phyloP scores from a whole-genome alignment of 2,797 vertebrate species.

The Triplophysa yarkandensis region DNA sequence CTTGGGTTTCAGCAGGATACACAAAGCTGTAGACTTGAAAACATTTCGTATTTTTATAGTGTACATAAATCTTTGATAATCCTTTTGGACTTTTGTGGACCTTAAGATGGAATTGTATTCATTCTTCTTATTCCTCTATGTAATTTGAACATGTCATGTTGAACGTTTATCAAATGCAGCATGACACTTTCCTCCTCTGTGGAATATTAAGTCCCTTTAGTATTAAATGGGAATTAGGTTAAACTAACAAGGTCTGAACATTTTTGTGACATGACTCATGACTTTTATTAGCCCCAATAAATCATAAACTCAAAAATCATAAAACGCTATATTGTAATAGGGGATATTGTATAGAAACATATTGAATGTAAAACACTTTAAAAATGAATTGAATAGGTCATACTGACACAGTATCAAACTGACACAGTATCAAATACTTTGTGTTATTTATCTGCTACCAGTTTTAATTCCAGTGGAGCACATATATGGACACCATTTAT shows the following conservation, averaged over 20 bases:
- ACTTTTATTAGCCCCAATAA: background rate
- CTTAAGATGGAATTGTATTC: background rate
- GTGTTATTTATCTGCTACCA: no score
- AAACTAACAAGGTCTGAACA: conserved; percentile 4
- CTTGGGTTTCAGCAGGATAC: no score
- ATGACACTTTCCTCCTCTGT: background rate
- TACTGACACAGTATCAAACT: no score
- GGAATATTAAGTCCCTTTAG: conserved; percentile 10
- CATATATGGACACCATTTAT: no score
- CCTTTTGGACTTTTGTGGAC: background rate
- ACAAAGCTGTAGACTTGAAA: background rate
- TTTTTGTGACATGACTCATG: background rate
- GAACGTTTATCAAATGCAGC: background rate
- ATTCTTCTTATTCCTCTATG: background rate
- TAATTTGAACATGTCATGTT: conserved; percentile 32
- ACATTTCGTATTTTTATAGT: conserved; percentile 22
- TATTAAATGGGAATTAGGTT: background rate
- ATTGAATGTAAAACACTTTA: no score
- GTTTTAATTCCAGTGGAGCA: no score
- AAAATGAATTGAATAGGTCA: no score
- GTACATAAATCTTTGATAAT: background rate
- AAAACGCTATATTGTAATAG: no score
- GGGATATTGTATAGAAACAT: no score
- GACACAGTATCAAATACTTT: no score
- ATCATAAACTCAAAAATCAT: conserved; percentile 5